Base-by-base conservation (phyloP, 2,797 vertebrate species). In the Anolis apletophallus region DNA sequence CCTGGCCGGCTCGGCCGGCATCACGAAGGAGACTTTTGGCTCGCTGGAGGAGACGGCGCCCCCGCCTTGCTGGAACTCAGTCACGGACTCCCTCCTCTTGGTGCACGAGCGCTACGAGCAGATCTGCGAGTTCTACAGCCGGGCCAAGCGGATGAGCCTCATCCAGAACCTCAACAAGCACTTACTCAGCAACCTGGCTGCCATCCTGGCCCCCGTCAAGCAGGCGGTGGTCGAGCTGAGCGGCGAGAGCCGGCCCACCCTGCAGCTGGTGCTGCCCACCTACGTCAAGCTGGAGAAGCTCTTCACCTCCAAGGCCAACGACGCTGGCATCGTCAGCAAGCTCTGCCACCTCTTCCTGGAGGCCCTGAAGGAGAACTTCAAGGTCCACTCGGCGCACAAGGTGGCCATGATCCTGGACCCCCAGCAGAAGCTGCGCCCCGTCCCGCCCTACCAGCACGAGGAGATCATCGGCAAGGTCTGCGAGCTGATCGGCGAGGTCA, bases 321-420 rank as follows among this genome's bases (percentile, higher is more conserved):
- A 99, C 3, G 98, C 98, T 0, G 98, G 98, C 1, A 96, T 98
- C 0, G 96, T 97, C 93, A 99, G 98, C 96, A 99, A 99, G 94
- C 98, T 99, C 84, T 99, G 98, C 96, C 99, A 99, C 96, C 99
- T 98, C 95, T 99, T 99, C 93, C 95, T 99, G 69, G 99, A 99
- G 94, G 98, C 98, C 0, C 97, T 99, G 81, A 99, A 99, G 93
- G 99, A 99, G 95, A 99, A 99, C 95, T 99, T 99, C 95, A 99
- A 99, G 94, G 98, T 99, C 83, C 98, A 99, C 91, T 97, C 98
- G 0, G 97, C 98, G 0, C 99, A 99, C 94, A 99, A 99, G 93
- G 98, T 99, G 17, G 99, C 99, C 86, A 99, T 99, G 98, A 97
- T 99, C 91, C 96, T 99, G 93, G 98, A 99, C 94, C 99, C 99